phyloP scores from a whole-genome alignment of 2,797 vertebrate genomes.

The Malacoctenus gilli region DNA sequence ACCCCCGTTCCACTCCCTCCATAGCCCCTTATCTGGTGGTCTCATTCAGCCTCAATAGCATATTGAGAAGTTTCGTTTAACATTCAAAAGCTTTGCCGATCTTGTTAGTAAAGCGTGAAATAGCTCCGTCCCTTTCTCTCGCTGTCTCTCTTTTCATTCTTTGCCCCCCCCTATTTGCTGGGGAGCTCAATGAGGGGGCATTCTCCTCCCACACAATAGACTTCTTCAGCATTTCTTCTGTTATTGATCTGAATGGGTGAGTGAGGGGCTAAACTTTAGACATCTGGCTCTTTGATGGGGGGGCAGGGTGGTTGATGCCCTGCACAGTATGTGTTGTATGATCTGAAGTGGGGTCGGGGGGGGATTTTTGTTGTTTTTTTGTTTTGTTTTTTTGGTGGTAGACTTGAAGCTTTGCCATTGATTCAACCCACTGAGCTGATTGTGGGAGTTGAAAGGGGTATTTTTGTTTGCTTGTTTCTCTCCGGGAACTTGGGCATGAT shows the following conservation, averaged over 20 bases:
- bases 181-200: constrained; percentile 74
- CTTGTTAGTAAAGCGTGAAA: constrained; percentile 87
- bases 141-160: constrained; percentile 34
- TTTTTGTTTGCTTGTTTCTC: constrained; percentile 31
- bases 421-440: constrained; percentile 22
- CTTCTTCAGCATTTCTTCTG: constrained; percentile 84
- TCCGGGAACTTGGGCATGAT: not conserved
- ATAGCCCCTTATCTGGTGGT: constrained; percentile 80
- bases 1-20: constrained; percentile 44
- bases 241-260: constrained; percentile 79
- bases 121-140: constrained; percentile 72
- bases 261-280: constrained; percentile 79
- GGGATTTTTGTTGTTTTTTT: constrained; percentile 28
- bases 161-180: constrained; percentile 40
- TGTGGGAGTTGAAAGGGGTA: constrained; percentile 12
- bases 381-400: constrained; percentile 39
- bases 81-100: constrained; percentile 82
- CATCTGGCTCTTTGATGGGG: constrained; percentile 82
- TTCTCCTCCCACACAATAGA: constrained; percentile 82
- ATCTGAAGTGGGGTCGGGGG: constrained; percentile 50
- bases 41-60: constrained; percentile 76
- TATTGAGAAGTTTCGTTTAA: constrained; percentile 82
- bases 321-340: constrained; percentile 52
- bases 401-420: constrained; percentile 28
- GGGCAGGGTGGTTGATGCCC: constrained; percentile 43